Conservation (phyloP, 2,797 vertebrate genomes). For the Gila robusta region DNA sequence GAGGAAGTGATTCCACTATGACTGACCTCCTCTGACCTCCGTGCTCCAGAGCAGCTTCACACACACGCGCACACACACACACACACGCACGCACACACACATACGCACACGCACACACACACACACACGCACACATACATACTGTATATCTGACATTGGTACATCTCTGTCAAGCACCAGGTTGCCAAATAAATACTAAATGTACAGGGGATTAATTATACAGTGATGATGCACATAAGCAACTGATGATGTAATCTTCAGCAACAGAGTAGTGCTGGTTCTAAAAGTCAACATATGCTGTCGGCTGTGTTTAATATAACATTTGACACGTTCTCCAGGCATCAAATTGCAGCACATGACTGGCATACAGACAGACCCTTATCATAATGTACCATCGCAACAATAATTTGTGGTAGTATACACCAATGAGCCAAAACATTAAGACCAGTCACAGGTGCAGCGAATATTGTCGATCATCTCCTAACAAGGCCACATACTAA, state of each 20-base stretch:
- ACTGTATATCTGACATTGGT: constrained; percentile 51
- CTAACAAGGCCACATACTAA: neutral
- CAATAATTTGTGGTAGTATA: neutral
- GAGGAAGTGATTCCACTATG: constrained; percentile 23
- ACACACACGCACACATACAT: constrained; percentile 50
- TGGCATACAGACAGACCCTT: neutral
- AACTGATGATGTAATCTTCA: constrained; percentile 57
- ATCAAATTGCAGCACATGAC: constrained; percentile 2
- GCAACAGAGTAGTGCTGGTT: constrained; percentile 51
- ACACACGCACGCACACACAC: constrained; percentile 45
- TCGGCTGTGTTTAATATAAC: constrained; percentile 32
- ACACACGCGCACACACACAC: constrained; percentile 29
- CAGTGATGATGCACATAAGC: constrained; percentile 60
- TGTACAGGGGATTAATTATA: constrained; percentile 61
- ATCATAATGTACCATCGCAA: neutral
- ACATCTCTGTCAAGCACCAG: constrained; percentile 49
- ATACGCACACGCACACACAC: constrained; percentile 20
- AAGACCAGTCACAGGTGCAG: neutral
- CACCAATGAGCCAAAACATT: neutral
- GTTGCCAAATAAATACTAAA: constrained; percentile 55
- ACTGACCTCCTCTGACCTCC: constrained; percentile 53
- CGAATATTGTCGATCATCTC: neutral
- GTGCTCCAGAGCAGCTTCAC: constrained; percentile 33
- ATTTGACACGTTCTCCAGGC: constrained; percentile 25
- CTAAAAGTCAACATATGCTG: constrained; percentile 55